Base-by-base conservation (phyloP, 2,797 vertebrate genomes). In the Lacerta viridis region DNA sequence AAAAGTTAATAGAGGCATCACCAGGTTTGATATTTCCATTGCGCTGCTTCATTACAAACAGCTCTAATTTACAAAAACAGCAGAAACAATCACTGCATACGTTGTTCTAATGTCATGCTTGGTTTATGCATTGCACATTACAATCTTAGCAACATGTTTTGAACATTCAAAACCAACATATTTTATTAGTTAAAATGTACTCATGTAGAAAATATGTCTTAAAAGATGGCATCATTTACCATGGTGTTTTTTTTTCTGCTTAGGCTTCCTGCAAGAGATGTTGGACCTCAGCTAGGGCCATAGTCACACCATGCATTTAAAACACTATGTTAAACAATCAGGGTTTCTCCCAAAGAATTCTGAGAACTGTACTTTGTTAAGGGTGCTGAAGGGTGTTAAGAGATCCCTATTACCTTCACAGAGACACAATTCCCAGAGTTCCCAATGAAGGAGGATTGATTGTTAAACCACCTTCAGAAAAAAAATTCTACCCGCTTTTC, bases 41-140 rank as follows among this genome's bases (percentile, higher is more conserved):
- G 29, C 8, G 23, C 29, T 18, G 64, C 64, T 66, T 66, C 64
- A 66, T 18, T 88, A 69, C 46, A 71, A 59, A 84, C 33, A 69
- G 4, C 27, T 68, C 71, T 69, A 78, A 83, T 83, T 83, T 83
- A 55, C 41, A 83, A 87, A 20, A 69, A 66, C 8, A 77, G 50
- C 64, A 83, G 75, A 50, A 75, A 79, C 75, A 79, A 69, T 78
- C 76, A 79, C 11, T 27, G 64, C 11, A 83, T 83, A 46, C 18
- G 18, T 77, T 84, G 36, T 41, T 71, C 46, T 71, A 69, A 20
- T 88, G 64, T 78, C 81, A 84, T 79, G 81, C 75, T 88, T 78
- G 74, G 46, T 79, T 86, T 87, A 72, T 36, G 50, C n/a, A 43
- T 71, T 61, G 11, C 71, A 41, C 36, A 41, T 71, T 66, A 72